These are phyloP conservation scores for Homalodisca vitripennis DNA, from an alignment of 1,140 invertebrate species.

Conservation along the genomic window DNA sequence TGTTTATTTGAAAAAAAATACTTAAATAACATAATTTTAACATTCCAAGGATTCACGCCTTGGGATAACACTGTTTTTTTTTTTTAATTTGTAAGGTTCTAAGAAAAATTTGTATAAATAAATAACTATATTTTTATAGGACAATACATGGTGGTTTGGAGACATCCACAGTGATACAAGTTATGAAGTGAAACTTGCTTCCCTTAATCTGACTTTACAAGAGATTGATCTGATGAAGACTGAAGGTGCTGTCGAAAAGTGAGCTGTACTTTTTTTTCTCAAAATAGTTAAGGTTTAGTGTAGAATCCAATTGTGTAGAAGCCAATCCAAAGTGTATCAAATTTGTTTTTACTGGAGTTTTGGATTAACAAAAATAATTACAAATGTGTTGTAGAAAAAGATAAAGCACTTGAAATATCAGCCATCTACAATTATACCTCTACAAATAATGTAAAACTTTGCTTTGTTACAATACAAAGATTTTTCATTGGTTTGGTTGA, in stretches of 20 bases:
- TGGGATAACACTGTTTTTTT: neutral
- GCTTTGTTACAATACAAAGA: too few relatives aligned
- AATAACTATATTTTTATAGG: conserved; percentile 15
- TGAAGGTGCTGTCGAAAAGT: conserved; percentile 33
- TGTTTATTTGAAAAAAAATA: neutral
- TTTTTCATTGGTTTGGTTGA: too few relatives aligned
- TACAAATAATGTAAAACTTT: too few relatives aligned
- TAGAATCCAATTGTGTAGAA: neutral
- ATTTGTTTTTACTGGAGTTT: neutral
- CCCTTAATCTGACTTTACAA: neutral
- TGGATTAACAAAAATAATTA: neutral
- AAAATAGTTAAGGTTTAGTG: neutral
- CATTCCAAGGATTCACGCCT: neutral
- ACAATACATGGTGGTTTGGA: conserved; percentile 37
- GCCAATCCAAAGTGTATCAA: neutral
- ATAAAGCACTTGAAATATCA: neutral
- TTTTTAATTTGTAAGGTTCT: neutral
- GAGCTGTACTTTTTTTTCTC: neutral
- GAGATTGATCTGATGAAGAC: conserved; percentile 6
- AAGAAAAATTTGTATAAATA: neutral
- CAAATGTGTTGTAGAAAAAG: neutral
- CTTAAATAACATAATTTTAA: neutral
- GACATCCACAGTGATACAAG: conserved; percentile 31
- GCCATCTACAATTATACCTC: neutral
- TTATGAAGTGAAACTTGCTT: conserved; percentile 19